These are phyloP conservation scores for Halocynthia aurantium DNA, from an alignment of 23 tunicate genomes.

Conservation along the genomic window DNA sequence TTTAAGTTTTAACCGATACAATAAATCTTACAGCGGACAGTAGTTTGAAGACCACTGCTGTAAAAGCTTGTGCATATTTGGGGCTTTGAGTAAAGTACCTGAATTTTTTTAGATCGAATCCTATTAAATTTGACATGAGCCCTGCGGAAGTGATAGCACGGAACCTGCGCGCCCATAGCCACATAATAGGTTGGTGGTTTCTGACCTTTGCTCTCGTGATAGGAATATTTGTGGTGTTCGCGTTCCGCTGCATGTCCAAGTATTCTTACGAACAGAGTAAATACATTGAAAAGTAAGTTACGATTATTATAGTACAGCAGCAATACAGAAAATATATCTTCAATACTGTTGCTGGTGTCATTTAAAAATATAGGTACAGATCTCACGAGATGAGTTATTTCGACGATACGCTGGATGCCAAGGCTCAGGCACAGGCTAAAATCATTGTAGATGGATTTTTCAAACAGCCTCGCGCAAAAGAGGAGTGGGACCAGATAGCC, in stretches of 20 bases:
- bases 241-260: conserved; percentile 52
- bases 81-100: not conserved
- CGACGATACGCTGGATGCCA: conserved; percentile 61
- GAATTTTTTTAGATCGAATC: conserved; percentile 54
- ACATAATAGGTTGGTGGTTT: conserved; percentile 84
- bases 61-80: not conserved
- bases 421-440: conserved; percentile 80
- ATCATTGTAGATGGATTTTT: conserved; percentile 74
- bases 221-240: conserved; percentile 44
- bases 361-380: conserved; percentile 57
- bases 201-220: conserved; percentile 42
- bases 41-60: too few species aligned
- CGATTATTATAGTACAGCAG: conserved; percentile 18
- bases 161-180: conserved; percentile 77
- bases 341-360: conserved; percentile 6
- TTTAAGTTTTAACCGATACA: too few species aligned
- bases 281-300: conserved; percentile 71
- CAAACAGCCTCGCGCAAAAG: conserved; percentile 66
- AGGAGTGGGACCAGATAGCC: conserved; percentile 93
- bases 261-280: conserved; percentile 89
- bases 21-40: too few species aligned
- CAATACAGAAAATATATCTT: conserved; percentile 65
- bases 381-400: conserved; percentile 46
- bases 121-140: conserved; percentile 36
- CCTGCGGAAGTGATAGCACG: conserved; percentile 87